A percentile compares a stretch with the other conserved stretches of the same genome.
Evolutionary conservation across 1,140 invertebrate species (phyloP).

Genomic region (Magallana ariakensis): DNA sequence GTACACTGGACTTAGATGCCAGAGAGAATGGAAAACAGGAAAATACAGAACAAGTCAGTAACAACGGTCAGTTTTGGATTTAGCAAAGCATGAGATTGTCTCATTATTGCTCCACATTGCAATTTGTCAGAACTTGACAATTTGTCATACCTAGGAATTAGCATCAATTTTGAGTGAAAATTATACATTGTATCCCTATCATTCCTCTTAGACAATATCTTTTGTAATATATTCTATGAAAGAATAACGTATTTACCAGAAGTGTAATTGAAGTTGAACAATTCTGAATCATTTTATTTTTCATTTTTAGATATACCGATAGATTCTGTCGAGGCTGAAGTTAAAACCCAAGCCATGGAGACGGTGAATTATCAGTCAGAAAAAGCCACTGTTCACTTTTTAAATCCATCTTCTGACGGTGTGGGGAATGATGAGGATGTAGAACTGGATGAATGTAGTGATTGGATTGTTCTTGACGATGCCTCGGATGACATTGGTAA

Average conservation of each 20-base stretch:
- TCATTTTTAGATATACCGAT: background rate
- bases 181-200: too few relatives aligned
- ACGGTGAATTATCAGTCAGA: background rate
- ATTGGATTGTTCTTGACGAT: slow-evolving; percentile 48
- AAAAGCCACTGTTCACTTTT: background rate
- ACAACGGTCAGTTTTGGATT: background rate
- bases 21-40: background rate
- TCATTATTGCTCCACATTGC: too few relatives aligned
- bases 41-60: slow-evolving; percentile 27
- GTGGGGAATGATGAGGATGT: background rate
- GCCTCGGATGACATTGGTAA: background rate
- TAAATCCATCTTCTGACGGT: background rate
- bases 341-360: background rate
- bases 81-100: background rate
- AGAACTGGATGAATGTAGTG: slow-evolving; percentile 4
- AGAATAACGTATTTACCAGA: too few relatives aligned
- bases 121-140: too few relatives aligned
- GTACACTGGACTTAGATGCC: background rate
- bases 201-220: too few relatives aligned
- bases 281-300: too few relatives aligned
- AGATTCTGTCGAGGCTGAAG: background rate
- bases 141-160: too few relatives aligned
- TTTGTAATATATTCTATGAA: too few relatives aligned
- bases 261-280: too few relatives aligned
- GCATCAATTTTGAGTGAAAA: too few relatives aligned